phyloP scores from a whole-genome alignment of 2,113 vertebrate genomes.

The Limanda limanda region DNA sequence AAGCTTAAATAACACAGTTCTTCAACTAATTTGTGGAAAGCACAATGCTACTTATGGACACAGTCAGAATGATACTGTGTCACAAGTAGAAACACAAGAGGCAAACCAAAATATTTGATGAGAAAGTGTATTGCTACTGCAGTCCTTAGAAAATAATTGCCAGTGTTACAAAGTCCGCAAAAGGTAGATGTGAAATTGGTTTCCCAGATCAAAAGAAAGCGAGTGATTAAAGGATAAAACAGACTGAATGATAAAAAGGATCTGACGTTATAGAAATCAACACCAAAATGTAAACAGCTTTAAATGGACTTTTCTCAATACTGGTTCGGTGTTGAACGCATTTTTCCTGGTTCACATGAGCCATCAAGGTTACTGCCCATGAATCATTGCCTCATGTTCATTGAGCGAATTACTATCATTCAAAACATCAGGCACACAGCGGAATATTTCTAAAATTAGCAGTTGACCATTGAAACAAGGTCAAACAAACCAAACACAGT shows the following conservation, averaged over 20 bases:
- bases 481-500: no score
- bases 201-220: conserved; percentile 36
- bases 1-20: no score
- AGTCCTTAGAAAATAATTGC: background rate
- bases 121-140: background rate
- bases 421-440: background rate
- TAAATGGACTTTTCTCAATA: background rate
- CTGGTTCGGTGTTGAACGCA: background rate
- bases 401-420: background rate
- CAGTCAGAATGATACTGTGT: no score
- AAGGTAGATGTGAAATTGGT: conserved; percentile 22
- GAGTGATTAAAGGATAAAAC: conserved; percentile 43
- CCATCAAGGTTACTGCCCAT: background rate
- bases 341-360: background rate
- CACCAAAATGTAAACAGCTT: background rate
- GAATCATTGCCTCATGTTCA: background rate
- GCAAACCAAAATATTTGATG: background rate
- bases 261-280: conserved; percentile 19
- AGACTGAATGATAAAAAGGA: conserved; percentile 42
- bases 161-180: background rate
- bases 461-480: background rate
- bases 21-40: no score
- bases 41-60: no score
- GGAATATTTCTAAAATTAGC: background rate
- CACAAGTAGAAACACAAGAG: background rate